phyloP scores from a whole-genome alignment of 2,113 vertebrate species.

The Trogon melanurus region DNA sequence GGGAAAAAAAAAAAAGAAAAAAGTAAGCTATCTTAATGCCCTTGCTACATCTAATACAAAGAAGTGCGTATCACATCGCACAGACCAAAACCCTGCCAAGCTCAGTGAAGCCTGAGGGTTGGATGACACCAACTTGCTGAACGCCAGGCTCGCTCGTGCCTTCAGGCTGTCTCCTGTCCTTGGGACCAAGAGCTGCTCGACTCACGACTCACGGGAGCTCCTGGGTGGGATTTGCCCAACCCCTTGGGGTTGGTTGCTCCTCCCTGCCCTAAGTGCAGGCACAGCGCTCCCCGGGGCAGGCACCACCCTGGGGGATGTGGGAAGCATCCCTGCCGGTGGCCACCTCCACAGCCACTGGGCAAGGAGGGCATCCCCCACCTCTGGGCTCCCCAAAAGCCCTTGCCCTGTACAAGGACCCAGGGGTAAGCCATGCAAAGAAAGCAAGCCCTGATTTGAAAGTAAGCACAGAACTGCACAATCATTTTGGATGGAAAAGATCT shows the following conservation, averaged over 20 bases:
- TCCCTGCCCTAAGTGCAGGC: fast-evolving
- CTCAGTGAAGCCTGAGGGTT: neutral
- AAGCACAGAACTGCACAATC: neutral
- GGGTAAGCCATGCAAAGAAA: neutral
- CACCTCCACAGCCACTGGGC: neutral
- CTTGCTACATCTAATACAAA: neutral
- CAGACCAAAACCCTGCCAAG: neutral
- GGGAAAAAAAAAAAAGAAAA: neutral
- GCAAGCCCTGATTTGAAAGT: neutral
- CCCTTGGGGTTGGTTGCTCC: fast-evolving
- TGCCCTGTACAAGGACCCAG: neutral
- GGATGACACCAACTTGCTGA: neutral
- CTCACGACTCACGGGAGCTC: neutral
- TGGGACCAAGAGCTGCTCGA: fast-evolving
- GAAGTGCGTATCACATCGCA: neutral
- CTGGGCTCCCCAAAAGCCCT: neutral
- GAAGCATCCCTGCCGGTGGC: neutral
- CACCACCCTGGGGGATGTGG: neutral
- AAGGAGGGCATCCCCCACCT: neutral
- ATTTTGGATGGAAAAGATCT: too few species aligned
- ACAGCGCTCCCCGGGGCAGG: neutral
- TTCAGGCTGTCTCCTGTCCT: neutral
- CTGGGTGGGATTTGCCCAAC: neutral
- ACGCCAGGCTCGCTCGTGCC: neutral
- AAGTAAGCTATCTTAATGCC: neutral